These are phyloP conservation scores for Carabus problematicus DNA, from an alignment of 2,888 invertebrate species.

Conservation along the genomic window DNA sequence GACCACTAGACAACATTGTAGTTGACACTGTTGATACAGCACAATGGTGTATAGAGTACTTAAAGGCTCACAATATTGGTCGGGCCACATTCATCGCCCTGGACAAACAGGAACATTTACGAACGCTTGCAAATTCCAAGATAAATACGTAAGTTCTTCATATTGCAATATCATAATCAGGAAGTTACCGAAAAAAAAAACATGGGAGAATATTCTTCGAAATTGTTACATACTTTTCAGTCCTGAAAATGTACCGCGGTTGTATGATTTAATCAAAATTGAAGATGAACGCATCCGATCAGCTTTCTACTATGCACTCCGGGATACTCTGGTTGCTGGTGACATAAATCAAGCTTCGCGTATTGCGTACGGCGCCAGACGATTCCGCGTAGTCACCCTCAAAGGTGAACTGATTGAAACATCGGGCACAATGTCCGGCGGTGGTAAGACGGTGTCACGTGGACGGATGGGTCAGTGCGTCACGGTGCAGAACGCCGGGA, in stretches of 20 bases:
- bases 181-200: not conserved
- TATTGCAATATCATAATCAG: not conserved
- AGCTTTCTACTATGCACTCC: slow-evolving; percentile 89
- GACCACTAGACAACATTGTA: slow-evolving; percentile 88
- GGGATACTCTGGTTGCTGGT: slow-evolving; percentile 87
- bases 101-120: slow-evolving; percentile 78
- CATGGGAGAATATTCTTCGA: not conserved
- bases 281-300: slow-evolving; percentile 77
- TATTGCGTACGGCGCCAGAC: slow-evolving; percentile 79
- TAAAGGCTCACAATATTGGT: slow-evolving; percentile 81
- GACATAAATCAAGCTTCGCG: slow-evolving; percentile 88
- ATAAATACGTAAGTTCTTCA: slow-evolving; percentile 63
- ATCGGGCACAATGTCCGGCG: slow-evolving; percentile 94
- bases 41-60: slow-evolving; percentile 79
- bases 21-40: slow-evolving; percentile 89
- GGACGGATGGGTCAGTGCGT: slow-evolving; percentile 86
- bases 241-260: slow-evolving; percentile 85
- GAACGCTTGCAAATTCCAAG: slow-evolving; percentile 56
- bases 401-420: slow-evolving; percentile 87
- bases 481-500: slow-evolving; percentile 52
- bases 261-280: slow-evolving; percentile 89
- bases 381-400: slow-evolving; percentile 87
- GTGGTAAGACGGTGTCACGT: slow-evolving; percentile 75
- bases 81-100: slow-evolving; percentile 87
- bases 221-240: slow-evolving; percentile 52